Conservation (phyloP, 2,113 vertebrate genomes). For the Megaceryle maxima region DNA sequence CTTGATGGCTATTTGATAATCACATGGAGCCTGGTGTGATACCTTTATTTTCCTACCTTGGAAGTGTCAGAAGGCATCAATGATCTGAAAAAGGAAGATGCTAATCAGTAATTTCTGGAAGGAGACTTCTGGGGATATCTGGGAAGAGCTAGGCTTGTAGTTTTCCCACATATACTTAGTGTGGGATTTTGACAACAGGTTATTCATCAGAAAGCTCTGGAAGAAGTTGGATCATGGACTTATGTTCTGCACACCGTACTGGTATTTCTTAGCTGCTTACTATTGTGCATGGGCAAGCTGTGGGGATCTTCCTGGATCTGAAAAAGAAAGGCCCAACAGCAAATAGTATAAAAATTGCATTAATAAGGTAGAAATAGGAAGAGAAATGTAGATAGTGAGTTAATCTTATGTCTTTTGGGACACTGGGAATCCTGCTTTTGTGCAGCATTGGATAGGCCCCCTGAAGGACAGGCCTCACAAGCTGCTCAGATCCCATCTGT, state of each 20-base stretch:
- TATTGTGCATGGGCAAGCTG: not conserved
- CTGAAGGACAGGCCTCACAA: accelerated
- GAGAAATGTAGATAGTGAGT: not conserved
- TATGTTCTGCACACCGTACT: not conserved
- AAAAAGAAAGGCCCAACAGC: not conserved
- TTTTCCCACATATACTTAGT: not conserved
- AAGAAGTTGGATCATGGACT: not conserved
- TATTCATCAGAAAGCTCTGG: not conserved
- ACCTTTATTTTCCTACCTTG: not conserved
- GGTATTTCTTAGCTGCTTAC: not conserved
- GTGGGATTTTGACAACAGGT: not conserved
- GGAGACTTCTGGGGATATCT: not conserved
- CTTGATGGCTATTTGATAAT: not conserved
- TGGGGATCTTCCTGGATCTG: not conserved
- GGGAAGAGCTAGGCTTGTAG: not conserved
- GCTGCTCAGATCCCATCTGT: not conserved
- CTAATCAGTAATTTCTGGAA: not conserved
- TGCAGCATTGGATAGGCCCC: not conserved
- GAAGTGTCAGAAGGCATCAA: not conserved
- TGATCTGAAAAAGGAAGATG: not conserved
- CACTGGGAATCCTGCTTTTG: not conserved
- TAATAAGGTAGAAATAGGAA: not conserved
- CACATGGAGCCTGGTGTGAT: not conserved
- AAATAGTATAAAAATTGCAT: not conserved
- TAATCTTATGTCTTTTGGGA: not conserved